These are phyloP conservation scores for Willisornis vidua DNA, from an alignment of 2,113 vertebrate species.

Conservation along the genomic window DNA sequence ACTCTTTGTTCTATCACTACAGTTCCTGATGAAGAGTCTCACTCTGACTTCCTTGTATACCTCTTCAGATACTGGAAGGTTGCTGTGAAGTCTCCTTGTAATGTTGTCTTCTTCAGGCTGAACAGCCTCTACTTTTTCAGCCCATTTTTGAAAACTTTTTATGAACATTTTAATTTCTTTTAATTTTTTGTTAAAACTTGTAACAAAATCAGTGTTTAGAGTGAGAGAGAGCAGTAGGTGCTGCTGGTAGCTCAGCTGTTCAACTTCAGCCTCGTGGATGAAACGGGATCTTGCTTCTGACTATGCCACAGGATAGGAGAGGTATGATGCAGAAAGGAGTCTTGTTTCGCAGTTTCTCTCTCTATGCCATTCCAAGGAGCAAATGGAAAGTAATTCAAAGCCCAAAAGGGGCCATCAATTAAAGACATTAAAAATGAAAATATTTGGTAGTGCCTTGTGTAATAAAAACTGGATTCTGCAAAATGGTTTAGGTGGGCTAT, in stretches of 20 bases:
- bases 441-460: not conserved
- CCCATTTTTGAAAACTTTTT: not conserved
- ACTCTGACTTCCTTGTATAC: too few species aligned
- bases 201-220: not conserved
- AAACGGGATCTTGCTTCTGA: not conserved
- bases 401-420: not conserved
- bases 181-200: rapidly evolving
- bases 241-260: not conserved
- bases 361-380: not conserved
- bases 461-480: not conserved
- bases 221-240: not conserved
- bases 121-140: not conserved
- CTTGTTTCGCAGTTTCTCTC: not conserved
- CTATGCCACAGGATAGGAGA: not conserved
- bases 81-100: rapidly evolving
- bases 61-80: not conserved
- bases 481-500: not conserved
- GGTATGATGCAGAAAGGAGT: rapidly evolving
- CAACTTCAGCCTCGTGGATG: not conserved
- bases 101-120: not conserved
- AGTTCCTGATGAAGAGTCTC: not conserved
- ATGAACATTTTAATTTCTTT: not conserved
- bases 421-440: not conserved
- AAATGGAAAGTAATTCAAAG: not conserved
- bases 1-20: not conserved